Evolutionary conservation across 1,140 invertebrate genomes (phyloP), one percentile per base, ranked within the genome.

Genomic region (Chrysomallon squamiferum): DNA sequence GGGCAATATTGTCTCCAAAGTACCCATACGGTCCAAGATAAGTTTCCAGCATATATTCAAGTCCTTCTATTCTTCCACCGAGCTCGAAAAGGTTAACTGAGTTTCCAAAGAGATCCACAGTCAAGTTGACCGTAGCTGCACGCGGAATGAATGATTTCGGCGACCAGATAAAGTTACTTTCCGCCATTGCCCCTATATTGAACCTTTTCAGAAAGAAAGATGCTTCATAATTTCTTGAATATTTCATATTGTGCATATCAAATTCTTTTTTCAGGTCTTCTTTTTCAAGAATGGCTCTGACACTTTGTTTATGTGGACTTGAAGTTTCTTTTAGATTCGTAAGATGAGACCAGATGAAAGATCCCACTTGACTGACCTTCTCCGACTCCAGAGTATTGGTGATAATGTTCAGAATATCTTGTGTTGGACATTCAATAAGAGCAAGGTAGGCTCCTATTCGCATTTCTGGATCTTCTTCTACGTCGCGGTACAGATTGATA

Each of bases 261-360:
- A 92, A 96, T 66, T 89, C 90, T 66, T 89, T 91, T 15, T 89
- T 88, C 0, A 95, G 82, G 29, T 91, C 89, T 57, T 89, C 81
- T 68, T 93, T 90, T 0, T 91, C 90, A 1, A 98, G 83, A 13
- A 97, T 86, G 59, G 91, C 91, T 79, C 94, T 93, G 33, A 96
- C 90, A 77, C 93, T 91, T 18, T 94, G 89, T 74, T 91, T 89
- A 13, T 90, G 91, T 0, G 94, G 93, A 4, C 93, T 89, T 0
- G 93, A 92, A 0, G 93, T 94, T 69, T 93, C 92, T 57, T 92
- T 89, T 29, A 96, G 80, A 84, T 96, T 97, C 65, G 89, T 92
- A 43, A 97, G 85, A 83, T 97, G 94, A 50, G 93, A 95, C 93
- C 93, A 96, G 9, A 98, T 92, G 82, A 95, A 98, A 13, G 95